These are phyloP conservation scores for Cryptus viduatorius DNA, from an alignment of 2,888 invertebrate genomes.

Conservation along the genomic window DNA sequence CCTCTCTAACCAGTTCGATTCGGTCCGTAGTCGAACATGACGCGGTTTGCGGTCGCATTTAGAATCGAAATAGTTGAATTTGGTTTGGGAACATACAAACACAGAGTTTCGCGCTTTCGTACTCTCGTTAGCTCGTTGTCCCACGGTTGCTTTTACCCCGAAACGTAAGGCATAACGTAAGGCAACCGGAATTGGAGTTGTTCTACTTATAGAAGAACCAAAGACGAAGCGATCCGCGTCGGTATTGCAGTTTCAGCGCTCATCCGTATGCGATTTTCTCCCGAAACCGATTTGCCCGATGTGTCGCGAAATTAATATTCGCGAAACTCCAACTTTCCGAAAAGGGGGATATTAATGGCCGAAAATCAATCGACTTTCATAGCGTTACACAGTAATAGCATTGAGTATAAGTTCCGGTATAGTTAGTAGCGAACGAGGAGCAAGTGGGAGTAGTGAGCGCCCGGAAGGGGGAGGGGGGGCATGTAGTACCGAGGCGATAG, in stretches of 20 bases:
- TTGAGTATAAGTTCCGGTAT: not conserved
- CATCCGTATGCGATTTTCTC: not conserved
- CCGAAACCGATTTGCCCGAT: conserved; percentile 69
- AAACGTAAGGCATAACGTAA: not conserved
- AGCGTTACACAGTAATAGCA: no score
- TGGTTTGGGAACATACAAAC: conserved; percentile 49
- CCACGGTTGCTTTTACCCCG: not conserved
- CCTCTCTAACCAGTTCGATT: not conserved
- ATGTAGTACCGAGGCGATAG: conserved; percentile 18
- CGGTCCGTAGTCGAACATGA: conserved; percentile 13
- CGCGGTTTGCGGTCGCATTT: conserved; percentile 72
- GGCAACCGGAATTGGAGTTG: conserved; percentile 19
- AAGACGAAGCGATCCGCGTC: not conserved
- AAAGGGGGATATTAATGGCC: not conserved
- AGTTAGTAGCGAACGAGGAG: conserved; percentile 55
- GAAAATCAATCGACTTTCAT: no score
- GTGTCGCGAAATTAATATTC: conserved; percentile 65
- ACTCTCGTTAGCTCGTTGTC: conserved; percentile 16
- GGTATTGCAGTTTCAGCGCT: not conserved
- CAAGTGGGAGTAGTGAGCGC: no score
- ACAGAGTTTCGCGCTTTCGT: not conserved
- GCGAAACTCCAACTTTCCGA: conserved; percentile 61
- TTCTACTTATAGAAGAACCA: conserved; percentile 4
- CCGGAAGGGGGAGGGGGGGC: not conserved
- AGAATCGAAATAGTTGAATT: conserved; percentile 76